A percentile compares a stretch with the other conserved stretches of the same genome.
phyloP scores from a whole-genome alignment of 1,140 invertebrate species.

The Bradysia coprophila region DNA sequence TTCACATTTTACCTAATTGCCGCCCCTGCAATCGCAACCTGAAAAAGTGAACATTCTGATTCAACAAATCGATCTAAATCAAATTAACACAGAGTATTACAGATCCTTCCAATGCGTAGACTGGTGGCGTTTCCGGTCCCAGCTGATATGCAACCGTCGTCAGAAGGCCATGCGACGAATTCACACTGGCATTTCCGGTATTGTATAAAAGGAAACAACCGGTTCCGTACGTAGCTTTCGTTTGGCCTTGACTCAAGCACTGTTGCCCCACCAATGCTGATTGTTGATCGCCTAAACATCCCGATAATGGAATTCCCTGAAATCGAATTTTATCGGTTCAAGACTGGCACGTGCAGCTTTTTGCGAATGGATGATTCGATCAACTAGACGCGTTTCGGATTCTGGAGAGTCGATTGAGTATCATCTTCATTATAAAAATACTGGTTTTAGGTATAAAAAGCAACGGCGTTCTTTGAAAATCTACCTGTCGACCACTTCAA shows the following conservation, averaged over 20 bases:
- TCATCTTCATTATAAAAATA: too few relatives aligned
- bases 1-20: constrained; percentile 1
- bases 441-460: too few relatives aligned
- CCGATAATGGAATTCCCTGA: constrained; percentile 51
- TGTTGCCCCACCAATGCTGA: constrained; percentile 88
- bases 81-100: too few relatives aligned
- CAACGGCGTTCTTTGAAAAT: too few relatives aligned
- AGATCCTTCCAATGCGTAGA: constrained; percentile 86
- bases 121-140: constrained; percentile 51
- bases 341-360: too few relatives aligned
- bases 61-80: too few relatives aligned
- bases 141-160: constrained; percentile 94
- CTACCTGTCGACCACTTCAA: too few relatives aligned
- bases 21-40: constrained; percentile 39
- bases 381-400: too few relatives aligned
- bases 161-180: constrained; percentile 71
- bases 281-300: constrained; percentile 87
- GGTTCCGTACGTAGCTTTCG: constrained; percentile 94
- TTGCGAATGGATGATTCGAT: too few relatives aligned
- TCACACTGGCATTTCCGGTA: constrained; percentile 42
- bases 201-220: constrained; percentile 95
- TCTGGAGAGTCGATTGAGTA: too few relatives aligned
- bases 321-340: constrained; percentile 5
- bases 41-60: too few relatives aligned
- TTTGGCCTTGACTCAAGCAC: constrained; percentile 74